Evolutionary conservation across 2,113 vertebrate species (phyloP).

Genomic region (Pseudopipra pipra): DNA sequence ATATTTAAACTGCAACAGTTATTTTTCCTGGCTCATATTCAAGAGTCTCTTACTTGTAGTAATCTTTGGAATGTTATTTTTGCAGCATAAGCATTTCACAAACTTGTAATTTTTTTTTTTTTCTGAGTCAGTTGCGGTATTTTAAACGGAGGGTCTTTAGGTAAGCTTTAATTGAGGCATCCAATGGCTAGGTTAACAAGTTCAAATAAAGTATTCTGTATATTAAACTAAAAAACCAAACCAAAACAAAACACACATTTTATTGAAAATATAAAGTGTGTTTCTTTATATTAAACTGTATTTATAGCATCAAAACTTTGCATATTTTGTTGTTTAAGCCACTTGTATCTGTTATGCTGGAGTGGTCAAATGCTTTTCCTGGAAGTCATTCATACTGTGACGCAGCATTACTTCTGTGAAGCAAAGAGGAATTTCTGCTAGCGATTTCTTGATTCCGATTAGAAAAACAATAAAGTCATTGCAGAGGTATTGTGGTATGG

Average conservation of each 20-base stretch:
- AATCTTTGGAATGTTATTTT: conserved; percentile 50
- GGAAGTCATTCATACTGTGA: not conserved
- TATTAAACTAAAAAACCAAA: not conserved
- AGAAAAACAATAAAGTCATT: not conserved
- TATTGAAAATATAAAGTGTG: not conserved
- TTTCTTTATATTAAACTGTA: not conserved
- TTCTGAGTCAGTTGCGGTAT: not conserved
- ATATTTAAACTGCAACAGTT: conserved; percentile 1
- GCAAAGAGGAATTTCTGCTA: not conserved
- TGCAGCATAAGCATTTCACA: conserved; percentile 10
- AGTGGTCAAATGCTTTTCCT: not conserved
- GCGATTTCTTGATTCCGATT: not conserved
- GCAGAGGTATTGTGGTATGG: not conserved
- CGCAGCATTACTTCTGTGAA: not conserved
- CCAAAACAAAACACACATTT: not conserved
- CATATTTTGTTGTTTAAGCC: not conserved
- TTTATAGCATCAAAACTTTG: not conserved
- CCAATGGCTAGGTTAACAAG: not conserved
- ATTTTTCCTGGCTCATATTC: conserved; percentile 6
- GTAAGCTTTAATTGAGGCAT: not conserved
- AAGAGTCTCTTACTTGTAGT: not conserved
- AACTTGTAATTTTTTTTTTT: not conserved
- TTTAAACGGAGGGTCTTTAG: not conserved
- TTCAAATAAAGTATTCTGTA: not conserved
- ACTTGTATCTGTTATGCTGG: not conserved